A percentile compares a stretch with the other conserved stretches of the same genome.
Conservation (phyloP, 2,113 vertebrate genomes). For the Chroicocephalus ridibundus region DNA sequence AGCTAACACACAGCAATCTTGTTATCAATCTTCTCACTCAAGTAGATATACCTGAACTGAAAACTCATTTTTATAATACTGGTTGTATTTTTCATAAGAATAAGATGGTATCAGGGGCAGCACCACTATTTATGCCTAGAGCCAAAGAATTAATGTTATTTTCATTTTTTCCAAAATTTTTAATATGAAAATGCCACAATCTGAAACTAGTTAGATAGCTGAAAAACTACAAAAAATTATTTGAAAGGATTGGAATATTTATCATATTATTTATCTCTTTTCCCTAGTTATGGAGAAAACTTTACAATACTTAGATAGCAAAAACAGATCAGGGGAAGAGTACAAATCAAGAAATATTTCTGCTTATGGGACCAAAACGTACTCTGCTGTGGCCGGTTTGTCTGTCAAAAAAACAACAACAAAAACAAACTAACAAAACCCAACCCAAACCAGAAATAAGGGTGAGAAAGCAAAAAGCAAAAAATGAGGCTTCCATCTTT, state of each 20-base stretch:
- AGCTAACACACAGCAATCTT: not conserved
- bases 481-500: not conserved
- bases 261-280: not conserved
- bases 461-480: not conserved
- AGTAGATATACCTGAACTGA: not conserved
- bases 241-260: not conserved
- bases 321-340: not conserved
- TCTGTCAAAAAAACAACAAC: not conserved
- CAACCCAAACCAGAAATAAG: not conserved
- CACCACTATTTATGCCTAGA: not conserved
- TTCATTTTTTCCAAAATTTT: not conserved
- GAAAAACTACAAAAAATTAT: not conserved
- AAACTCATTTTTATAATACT: not conserved
- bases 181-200: not conserved
- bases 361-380: not conserved
- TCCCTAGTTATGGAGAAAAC: not conserved
- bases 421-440: too few relatives aligned
- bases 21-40: not conserved
- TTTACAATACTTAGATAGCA: not conserved
- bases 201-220: not conserved
- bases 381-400: not conserved
- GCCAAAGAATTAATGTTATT: not conserved
- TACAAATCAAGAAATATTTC: not conserved
- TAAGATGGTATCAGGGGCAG: not conserved
- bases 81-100: not conserved